Conservation (phyloP, 2,888 invertebrate genomes). For the Coelopa pilipes region DNA sequence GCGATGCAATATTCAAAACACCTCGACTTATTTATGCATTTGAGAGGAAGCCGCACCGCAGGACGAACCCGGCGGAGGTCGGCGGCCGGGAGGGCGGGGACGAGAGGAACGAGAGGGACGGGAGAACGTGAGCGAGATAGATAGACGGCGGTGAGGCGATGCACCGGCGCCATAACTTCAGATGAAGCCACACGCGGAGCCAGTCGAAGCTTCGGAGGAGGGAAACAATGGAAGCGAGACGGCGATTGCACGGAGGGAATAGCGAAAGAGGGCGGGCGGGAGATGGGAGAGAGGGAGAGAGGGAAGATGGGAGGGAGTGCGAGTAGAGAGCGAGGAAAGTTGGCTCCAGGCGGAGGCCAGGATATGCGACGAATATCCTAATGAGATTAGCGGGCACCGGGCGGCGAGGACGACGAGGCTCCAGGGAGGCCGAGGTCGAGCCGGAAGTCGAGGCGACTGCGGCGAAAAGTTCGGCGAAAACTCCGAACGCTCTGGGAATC, state of each 20-base stretch:
- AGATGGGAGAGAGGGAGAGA: too few species aligned
- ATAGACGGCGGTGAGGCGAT: too few species aligned
- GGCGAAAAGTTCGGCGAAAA: conserved; percentile 1
- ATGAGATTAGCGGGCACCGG: conserved; percentile 19
- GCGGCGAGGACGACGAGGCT: not conserved
- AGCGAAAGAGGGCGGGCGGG: too few species aligned
- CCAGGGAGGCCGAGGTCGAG: not conserved
- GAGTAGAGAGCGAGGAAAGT: not conserved
- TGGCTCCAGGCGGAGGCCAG: not conserved
- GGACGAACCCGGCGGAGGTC: too few species aligned
- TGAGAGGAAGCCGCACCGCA: not conserved
- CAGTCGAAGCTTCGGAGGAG: too few species aligned
- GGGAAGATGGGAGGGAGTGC: too few species aligned
- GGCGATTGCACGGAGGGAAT: too few species aligned
- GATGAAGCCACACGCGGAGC: not conserved
- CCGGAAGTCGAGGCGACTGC: not conserved
- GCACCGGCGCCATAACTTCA: conserved; percentile 3
- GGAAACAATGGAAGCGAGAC: too few species aligned
- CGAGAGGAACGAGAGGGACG: not conserved
- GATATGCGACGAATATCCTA: not conserved
- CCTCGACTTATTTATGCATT: conserved; percentile 52
- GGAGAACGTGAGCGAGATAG: not conserved
- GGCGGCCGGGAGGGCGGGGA: too few species aligned
- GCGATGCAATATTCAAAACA: conserved; percentile 54
- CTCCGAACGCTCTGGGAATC: not conserved